Percentiles rank a stretch among this genome's conserved stretches.
Conservation (phyloP, 2,797 vertebrate genomes). For the Danio aesculapii region DNA sequence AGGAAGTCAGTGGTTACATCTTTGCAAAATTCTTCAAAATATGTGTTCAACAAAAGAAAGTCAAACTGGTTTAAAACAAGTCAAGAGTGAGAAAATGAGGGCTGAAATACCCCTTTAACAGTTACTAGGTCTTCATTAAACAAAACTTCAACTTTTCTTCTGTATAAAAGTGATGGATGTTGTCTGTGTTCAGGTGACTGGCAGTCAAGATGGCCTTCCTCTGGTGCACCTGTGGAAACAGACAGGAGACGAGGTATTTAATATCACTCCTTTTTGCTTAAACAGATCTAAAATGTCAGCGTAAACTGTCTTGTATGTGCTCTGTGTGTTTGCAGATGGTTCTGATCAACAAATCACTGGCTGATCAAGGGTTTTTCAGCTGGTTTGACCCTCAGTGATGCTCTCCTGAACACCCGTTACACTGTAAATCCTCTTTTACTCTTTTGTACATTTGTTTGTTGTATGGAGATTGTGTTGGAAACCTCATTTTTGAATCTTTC, state of each 20-base stretch:
- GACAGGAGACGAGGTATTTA: conserved; percentile 80
- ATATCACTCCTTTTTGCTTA: no score
- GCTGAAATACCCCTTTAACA: no score
- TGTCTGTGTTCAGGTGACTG: conserved; percentile 78
- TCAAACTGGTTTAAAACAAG: no score
- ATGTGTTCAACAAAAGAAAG: no score
- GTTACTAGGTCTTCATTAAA: no score
- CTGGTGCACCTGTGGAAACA: conserved; percentile 86
- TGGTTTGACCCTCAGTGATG: conserved; percentile 75
- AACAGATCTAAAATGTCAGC: background rate
- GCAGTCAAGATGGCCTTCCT: conserved; percentile 82
- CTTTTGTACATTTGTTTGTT: conserved; percentile 13
- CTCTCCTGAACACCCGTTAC: background rate
- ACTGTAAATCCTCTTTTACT: background rate
- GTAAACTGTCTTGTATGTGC: conserved; percentile 25
- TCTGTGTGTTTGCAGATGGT: conserved; percentile 75
- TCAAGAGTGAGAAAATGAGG: no score
- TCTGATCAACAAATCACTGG: conserved; percentile 83
- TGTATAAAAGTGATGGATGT: background rate
- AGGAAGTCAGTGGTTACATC: no score
- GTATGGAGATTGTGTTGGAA: conserved; percentile 17
- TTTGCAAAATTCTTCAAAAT: no score
- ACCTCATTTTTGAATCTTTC: background rate
- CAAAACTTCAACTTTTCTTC: no score
- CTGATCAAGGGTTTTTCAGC: conserved; percentile 83